Conservation (phyloP, 2,888 invertebrate genomes). For the Scaptomyza cyrtandrae region DNA sequence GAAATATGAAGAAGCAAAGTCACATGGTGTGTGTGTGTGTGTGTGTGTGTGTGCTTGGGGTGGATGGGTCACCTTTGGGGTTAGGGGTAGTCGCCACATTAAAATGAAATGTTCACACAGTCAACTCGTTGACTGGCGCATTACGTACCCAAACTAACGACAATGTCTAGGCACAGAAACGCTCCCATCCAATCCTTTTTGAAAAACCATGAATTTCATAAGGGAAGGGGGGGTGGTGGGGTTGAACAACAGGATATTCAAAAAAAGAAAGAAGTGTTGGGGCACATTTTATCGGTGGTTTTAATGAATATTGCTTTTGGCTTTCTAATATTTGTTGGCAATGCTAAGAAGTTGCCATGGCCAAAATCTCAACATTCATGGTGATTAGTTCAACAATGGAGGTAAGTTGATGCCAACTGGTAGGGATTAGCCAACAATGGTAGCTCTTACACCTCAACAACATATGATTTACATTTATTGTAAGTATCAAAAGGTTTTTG, state of each 20-base stretch:
- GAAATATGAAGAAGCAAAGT: constrained; percentile 77
- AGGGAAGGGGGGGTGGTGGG: too few relatives aligned
- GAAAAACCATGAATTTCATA: constrained; percentile 64
- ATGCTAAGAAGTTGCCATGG: constrained; percentile 20
- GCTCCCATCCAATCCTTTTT: constrained; percentile 35
- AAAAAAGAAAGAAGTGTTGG: constrained; percentile 26
- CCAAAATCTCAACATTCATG: constrained; percentile 32
- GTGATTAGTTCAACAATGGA: constrained; percentile 44
- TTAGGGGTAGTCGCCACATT: constrained; percentile 57
- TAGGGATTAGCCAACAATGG: constrained; percentile 21
- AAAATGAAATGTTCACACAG: constrained; percentile 78
- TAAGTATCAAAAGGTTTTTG: neutral
- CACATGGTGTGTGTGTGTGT: constrained; percentile 16
- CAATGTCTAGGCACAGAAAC: constrained; percentile 56
- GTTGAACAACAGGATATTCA: constrained; percentile 6
- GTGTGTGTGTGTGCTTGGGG: neutral
- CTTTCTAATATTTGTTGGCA: constrained; percentile 66
- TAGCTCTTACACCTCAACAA: constrained; percentile 22
- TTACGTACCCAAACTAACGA: constrained; percentile 54
- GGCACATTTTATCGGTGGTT: constrained; percentile 61
- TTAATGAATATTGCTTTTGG: constrained; percentile 78
- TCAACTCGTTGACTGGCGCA: constrained; percentile 45
- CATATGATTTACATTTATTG: constrained; percentile 37
- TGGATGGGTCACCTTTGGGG: constrained; percentile 14
- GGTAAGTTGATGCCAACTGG: constrained; percentile 37